phyloP scores from a whole-genome alignment of 2,113 vertebrate genomes.

The Heptranchias perlo region DNA sequence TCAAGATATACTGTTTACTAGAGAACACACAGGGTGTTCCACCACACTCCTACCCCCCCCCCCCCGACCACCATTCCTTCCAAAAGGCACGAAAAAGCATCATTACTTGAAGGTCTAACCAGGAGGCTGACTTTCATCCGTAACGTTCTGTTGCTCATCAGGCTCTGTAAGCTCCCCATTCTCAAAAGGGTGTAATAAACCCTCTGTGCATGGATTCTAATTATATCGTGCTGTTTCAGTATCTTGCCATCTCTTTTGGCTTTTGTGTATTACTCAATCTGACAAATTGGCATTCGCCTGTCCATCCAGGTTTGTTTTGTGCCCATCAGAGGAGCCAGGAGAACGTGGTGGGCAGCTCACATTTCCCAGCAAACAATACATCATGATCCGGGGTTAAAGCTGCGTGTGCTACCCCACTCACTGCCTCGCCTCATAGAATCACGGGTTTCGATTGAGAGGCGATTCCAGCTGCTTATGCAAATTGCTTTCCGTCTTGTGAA shows the following conservation, averaged over 20 bases:
- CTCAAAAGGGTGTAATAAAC: background rate
- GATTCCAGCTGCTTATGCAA: background rate
- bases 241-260: background rate
- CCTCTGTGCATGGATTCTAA: background rate
- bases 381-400: background rate
- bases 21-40: background rate
- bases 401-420: background rate
- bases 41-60: too few species aligned
- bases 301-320: background rate
- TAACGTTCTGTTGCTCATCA: background rate
- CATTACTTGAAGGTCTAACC: background rate
- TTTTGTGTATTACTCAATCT: background rate
- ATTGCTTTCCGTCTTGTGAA: background rate
- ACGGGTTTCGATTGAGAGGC: background rate
- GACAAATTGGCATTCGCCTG: background rate
- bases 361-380: background rate
- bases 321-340: background rate
- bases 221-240: background rate
- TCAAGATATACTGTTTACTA: background rate
- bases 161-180: background rate
- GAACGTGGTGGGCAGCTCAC: background rate
- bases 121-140: background rate
- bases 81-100: background rate
- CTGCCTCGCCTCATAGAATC: background rate
- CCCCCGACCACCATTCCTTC: background rate